These are phyloP conservation scores for Nomada ruficornis DNA, from an alignment of 2,888 invertebrate species.

Conservation along the genomic window DNA sequence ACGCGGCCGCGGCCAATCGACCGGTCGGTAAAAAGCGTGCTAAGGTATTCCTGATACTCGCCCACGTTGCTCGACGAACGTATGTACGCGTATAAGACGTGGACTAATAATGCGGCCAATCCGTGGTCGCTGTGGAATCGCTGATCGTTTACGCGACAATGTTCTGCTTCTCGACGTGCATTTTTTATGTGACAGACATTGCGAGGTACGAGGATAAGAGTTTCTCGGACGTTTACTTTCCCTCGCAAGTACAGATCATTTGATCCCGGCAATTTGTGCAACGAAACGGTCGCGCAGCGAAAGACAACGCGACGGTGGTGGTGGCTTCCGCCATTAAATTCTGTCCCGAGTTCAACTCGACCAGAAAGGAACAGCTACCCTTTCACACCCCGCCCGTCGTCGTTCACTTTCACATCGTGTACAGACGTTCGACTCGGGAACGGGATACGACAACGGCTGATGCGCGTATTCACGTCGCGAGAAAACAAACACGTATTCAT, in stretches of 20 bases:
- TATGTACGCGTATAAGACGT: constrained; percentile 28
- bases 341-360: not conserved
- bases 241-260: not conserved
- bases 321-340: not conserved
- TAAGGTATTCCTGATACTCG: constrained; percentile 62
- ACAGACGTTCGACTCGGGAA: constrained; percentile 37
- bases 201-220: no score
- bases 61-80: constrained; percentile 43
- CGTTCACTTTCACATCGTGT: constrained; percentile 8
- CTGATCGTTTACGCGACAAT: no score
- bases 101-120: not conserved
- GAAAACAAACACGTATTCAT: constrained; percentile 64
- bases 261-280: not conserved
- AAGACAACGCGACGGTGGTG: not conserved
- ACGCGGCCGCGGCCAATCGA: constrained; percentile 43
- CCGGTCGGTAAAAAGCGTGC: constrained; percentile 42
- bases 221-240: not conserved
- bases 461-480: constrained; percentile 57
- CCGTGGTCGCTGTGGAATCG: no score
- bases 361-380: not conserved
- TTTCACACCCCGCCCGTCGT: not conserved
- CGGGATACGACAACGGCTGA: constrained; percentile 56
- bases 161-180: not conserved
- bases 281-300: not conserved
- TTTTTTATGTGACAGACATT: no score